Conservation (phyloP, 92 coral and sea anemone species). For the Porites evermanni region DNA sequence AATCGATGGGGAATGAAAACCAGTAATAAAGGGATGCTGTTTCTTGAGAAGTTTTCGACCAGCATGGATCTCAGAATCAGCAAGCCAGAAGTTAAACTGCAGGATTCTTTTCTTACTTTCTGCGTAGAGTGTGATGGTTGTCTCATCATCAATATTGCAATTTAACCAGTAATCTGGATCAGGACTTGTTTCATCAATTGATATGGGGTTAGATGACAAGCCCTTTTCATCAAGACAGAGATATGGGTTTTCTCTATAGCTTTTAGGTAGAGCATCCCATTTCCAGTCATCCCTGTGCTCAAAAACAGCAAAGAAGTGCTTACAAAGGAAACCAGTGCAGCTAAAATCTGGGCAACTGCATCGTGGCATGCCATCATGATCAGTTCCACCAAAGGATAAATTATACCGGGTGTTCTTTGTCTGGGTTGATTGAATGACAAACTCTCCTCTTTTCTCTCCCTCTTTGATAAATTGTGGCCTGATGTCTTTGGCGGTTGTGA, state of each 20-base stretch:
- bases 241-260: slow-evolving; percentile 19
- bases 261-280: slow-evolving; percentile 19
- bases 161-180: too few relatives aligned
- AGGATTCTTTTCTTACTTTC: too few relatives aligned
- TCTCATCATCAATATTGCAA: too few relatives aligned
- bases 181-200: too few relatives aligned
- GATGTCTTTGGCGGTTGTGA: slow-evolving; percentile 34
- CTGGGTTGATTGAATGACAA: slow-evolving; percentile 23
- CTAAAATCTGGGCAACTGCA: slow-evolving; percentile 54
- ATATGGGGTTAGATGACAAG: too few relatives aligned
- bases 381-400: slow-evolving; percentile 35
- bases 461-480: slow-evolving; percentile 23
- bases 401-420: slow-evolving; percentile 35
- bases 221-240: slow-evolving; percentile 7
- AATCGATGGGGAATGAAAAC: too few relatives aligned
- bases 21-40: too few relatives aligned
- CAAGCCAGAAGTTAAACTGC: too few relatives aligned
- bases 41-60: too few relatives aligned
- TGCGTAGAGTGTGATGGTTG: too few relatives aligned
- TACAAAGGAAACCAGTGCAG: slow-evolving; percentile 49
- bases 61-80: too few relatives aligned
- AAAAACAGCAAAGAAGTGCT: slow-evolving; percentile 54
- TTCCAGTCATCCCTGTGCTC: slow-evolving; percentile 33
- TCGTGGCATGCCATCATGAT: slow-evolving; percentile 45
- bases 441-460: slow-evolving; percentile 16